These are phyloP conservation scores for Suncus etruscus DNA, from an alignment of 2,113 vertebrate genomes.

Conservation along the genomic window DNA sequence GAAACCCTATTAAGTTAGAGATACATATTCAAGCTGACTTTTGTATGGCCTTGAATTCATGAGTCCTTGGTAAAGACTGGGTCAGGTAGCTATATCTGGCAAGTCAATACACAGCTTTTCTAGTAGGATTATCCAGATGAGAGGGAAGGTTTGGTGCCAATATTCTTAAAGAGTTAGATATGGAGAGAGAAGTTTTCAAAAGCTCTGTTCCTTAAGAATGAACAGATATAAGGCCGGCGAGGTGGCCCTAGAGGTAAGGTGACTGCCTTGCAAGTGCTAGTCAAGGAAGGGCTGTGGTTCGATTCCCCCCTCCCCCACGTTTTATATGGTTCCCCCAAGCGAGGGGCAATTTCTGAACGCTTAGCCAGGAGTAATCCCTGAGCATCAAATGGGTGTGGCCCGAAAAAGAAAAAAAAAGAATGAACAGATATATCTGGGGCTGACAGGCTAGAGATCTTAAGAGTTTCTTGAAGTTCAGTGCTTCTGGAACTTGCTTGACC, in stretches of 20 bases:
- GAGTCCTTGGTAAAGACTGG: not conserved
- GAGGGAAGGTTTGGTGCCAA: not conserved
- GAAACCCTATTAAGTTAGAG: conserved; percentile 15
- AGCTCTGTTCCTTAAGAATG: conserved; percentile 31
- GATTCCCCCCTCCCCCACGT: too few species aligned
- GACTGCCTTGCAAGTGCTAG: too few species aligned
- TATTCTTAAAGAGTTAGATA: not conserved
- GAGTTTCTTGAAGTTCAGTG: not conserved
- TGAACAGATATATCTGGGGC: too few species aligned
- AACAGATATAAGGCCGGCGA: conserved; percentile 15
- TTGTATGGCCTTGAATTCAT: not conserved
- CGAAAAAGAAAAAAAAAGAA: too few species aligned
- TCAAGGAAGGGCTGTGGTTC: too few species aligned
- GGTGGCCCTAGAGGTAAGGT: too few species aligned
- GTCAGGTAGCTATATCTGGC: not conserved
- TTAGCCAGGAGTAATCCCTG: too few species aligned
- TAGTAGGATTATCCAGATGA: not conserved
- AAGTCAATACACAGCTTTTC: not conserved
- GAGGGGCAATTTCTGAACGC: too few species aligned
- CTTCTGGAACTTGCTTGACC: not conserved
- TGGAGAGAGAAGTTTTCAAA: not conserved
- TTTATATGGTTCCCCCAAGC: too few species aligned
- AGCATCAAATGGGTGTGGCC: too few species aligned
- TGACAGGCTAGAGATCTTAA: too few species aligned
- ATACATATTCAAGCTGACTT: conserved; percentile 51